Evolutionary conservation across 2,888 invertebrate species (phyloP), one percentile per base, ranked within the genome.

Genomic region (Catocala sponsa): DNA sequence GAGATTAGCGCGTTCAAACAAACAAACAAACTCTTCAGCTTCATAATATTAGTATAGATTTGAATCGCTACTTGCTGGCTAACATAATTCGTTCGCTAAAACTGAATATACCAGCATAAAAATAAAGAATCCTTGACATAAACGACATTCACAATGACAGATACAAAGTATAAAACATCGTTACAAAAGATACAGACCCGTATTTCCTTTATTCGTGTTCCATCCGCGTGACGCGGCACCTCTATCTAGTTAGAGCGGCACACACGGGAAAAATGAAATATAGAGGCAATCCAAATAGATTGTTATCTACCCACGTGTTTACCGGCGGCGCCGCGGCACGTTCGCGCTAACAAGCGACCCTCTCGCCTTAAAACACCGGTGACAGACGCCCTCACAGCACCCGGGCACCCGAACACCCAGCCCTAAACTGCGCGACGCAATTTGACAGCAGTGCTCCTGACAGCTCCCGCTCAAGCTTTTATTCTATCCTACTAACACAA

Each of bases 251-350:
- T 94, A 94, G 90, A 89, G 88, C 86, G 86, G 83, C 80, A 83
- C 82, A 86, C 88, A 84, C 87, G 85, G 87, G 91, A 93, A 94
- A 94, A 94, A 95, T 94, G 93, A 94, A 91, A 94, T 95, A 95
- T 94, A 94, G 93, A 91, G 92, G 92, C 95, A 95, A 95, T 94
- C 91, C 94, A 91, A 94, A 92, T 91, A 93, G 94, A 94, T 94
- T 92, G 94, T 94, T 94, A 94, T 95, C 94, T 91, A 91, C 92
- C 92, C 94, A 91, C 92, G 92, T 93, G 93, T 94, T 93, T 92
- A 89, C 94, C 90, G 90, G 90, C 86, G 89, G 85, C 87, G 88
- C 83, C 86, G 89, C 84, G 91, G 91, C 93, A 93, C 93, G 94
- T 92, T 88, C 93, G 84, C 86, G 84, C 90, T 93, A 93, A 94